These are phyloP conservation scores for Hypena proboscidalis DNA, from an alignment of 2,888 invertebrate species.

Conservation along the genomic window DNA sequence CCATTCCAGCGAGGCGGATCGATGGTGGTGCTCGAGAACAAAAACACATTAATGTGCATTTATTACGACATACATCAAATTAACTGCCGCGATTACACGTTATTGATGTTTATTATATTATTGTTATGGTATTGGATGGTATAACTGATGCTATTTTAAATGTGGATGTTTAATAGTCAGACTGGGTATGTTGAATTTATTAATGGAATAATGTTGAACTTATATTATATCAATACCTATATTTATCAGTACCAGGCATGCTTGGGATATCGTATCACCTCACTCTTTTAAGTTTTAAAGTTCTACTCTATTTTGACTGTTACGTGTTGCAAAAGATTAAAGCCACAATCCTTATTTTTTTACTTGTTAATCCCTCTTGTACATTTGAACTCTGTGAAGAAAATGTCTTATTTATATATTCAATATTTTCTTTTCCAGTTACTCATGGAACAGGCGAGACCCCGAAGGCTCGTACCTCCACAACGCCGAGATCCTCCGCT, in stretches of 20 bases:
- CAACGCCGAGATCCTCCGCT: conserved; percentile 73
- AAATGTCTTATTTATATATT: conserved; percentile 8
- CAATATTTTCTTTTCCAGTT: conserved; percentile 54
- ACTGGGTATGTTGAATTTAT: too few relatives aligned
- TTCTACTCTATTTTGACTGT: too few relatives aligned
- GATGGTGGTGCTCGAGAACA: conserved; percentile 45
- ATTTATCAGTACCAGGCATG: too few relatives aligned
- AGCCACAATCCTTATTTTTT: too few relatives aligned
- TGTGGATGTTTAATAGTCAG: conserved; percentile 7
- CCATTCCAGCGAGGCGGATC: conserved; percentile 30
- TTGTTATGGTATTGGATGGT: conserved; percentile 16
- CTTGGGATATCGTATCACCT: too few relatives aligned
- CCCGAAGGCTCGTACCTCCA: conserved; percentile 75
- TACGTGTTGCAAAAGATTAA: too few relatives aligned
- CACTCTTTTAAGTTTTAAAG: too few relatives aligned
- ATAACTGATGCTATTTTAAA: conserved; percentile 12
- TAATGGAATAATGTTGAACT: too few relatives aligned
- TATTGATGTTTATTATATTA: conserved; percentile 17
- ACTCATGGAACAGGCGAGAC: conserved; percentile 77
- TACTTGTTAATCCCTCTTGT: too few relatives aligned
- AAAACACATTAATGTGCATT: conserved; percentile 53
- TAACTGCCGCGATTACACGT: conserved; percentile 40
- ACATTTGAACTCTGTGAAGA: too few relatives aligned
- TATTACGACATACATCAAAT: conserved; percentile 51
- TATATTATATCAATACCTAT: too few relatives aligned